A percentile compares a stretch with the other conserved stretches of the same genome.
Evolutionary conservation across 2,888 invertebrate genomes (phyloP).

Genomic region (Gymnoscelis rufifasciata): DNA sequence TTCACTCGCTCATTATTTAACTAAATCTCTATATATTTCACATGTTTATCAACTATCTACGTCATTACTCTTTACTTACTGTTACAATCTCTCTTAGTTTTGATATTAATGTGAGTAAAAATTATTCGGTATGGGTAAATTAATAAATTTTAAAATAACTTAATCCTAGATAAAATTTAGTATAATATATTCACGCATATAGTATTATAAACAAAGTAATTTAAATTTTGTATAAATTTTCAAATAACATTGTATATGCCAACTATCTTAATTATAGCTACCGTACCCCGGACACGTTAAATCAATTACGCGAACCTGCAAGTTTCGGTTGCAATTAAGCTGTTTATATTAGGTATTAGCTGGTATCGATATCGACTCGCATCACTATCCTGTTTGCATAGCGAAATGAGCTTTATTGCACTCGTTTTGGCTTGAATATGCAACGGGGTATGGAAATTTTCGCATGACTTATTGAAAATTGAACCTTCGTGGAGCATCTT

Average conservation of each 20-base stretch:
- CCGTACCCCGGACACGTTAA: constrained; percentile 42
- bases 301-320: constrained; percentile 52
- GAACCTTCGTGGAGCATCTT: background rate
- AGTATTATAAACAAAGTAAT: too few species aligned
- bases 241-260: too few species aligned
- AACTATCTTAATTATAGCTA: background rate
- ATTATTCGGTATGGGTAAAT: too few species aligned
- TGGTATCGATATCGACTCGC: constrained; percentile 23
- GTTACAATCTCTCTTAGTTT: too few species aligned
- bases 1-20: constrained; percentile 49
- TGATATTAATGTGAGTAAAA: too few species aligned
- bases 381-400: constrained; percentile 28
- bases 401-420: constrained; percentile 23
- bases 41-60: background rate
- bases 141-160: too few species aligned
- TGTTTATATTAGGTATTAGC: constrained; percentile 48
- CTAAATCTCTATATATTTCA: background rate
- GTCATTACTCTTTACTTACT: too few species aligned
- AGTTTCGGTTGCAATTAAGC: constrained; percentile 52
- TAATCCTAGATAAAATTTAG: too few species aligned
- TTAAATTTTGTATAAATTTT: too few species aligned
- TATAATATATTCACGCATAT: too few species aligned
- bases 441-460: constrained; percentile 2
- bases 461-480: background rate
- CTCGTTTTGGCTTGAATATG: constrained; percentile 4